Conservation (phyloP, 2,888 invertebrate genomes). For the Melinopterus prodromus region DNA sequence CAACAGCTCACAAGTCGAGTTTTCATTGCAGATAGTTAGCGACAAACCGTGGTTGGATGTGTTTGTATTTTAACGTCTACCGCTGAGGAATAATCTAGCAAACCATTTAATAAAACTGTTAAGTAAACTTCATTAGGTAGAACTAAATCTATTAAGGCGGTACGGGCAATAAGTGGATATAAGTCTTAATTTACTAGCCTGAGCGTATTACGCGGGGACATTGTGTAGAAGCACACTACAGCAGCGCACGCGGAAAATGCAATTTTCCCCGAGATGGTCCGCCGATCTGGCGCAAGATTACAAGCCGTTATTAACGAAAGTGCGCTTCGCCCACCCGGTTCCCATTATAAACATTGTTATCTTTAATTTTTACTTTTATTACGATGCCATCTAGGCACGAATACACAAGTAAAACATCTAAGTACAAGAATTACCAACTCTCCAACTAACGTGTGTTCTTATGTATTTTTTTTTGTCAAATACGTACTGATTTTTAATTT, state of each 20-base stretch:
- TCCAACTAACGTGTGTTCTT: not conserved
- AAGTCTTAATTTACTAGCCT: not conserved
- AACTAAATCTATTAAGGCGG: not conserved
- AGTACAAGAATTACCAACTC: not conserved
- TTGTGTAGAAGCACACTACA: not conserved
- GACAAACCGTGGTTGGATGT: no score
- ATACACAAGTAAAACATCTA: not conserved
- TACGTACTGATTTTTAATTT: no score
- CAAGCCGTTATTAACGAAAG: not conserved
- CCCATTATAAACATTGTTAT: not conserved
- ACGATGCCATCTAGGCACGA: not conserved
- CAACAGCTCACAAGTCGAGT: no score
- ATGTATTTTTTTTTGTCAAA: no score
- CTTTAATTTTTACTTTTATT: constrained; percentile 4
- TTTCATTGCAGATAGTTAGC: no score
- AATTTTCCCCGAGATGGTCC: not conserved
- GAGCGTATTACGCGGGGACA: not conserved
- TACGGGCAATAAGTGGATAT: not conserved
- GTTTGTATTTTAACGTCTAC: no score
- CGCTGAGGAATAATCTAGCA: not conserved
- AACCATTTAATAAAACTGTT: not conserved
- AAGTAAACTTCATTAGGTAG: not conserved
- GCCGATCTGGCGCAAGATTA: not conserved
- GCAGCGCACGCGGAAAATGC: not conserved
- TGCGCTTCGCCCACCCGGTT: not conserved